These are phyloP conservation scores for Thalassophryne amazonica DNA, from an alignment of 2,797 vertebrate genomes.

Conservation along the genomic window DNA sequence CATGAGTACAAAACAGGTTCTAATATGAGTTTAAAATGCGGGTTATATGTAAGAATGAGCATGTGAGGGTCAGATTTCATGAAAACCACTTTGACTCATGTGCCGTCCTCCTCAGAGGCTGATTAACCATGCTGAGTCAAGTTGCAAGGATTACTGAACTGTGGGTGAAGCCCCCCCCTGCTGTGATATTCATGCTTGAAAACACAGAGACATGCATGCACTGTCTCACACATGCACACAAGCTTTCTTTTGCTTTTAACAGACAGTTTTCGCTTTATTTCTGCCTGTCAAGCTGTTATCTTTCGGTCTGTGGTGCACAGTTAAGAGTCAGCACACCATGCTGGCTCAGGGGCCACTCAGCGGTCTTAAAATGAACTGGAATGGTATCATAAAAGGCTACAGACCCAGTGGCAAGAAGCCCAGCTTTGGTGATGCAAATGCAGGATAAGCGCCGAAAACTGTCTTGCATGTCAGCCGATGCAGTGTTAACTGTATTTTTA, in stretches of 20 bases:
- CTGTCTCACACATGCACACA: background rate
- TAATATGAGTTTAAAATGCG: constrained; percentile 16
- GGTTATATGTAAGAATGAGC: constrained; percentile 11
- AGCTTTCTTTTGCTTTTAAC: background rate
- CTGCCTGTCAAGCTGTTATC: background rate
- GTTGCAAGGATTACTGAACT: constrained; percentile 54
- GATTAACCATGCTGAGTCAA: constrained; percentile 46
- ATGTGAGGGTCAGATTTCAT: constrained; percentile 21
- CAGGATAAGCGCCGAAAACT: constrained; percentile 2
- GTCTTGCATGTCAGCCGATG: constrained; percentile 5
- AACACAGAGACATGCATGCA: constrained; percentile 1
- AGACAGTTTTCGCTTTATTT: background rate
- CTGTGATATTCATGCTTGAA: constrained; percentile 20
- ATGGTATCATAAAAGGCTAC: constrained; percentile 4
- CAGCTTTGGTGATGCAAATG: constrained; percentile 9
- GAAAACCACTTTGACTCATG: constrained; percentile 40
- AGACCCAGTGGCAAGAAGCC: constrained; percentile 20
- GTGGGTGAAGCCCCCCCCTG: constrained; percentile 30
- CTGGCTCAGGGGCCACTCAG: background rate
- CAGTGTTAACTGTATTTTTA: constrained; percentile 3
- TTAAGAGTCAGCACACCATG: background rate
- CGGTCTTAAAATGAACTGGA: constrained; percentile 22
- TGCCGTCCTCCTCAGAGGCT: constrained; percentile 38
- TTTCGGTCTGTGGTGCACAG: too few relatives aligned
- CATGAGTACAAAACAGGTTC: constrained; percentile 1